Evolutionary conservation across 2,113 vertebrate genomes (phyloP).

Genomic region (Propithecus coquereli): DNA sequence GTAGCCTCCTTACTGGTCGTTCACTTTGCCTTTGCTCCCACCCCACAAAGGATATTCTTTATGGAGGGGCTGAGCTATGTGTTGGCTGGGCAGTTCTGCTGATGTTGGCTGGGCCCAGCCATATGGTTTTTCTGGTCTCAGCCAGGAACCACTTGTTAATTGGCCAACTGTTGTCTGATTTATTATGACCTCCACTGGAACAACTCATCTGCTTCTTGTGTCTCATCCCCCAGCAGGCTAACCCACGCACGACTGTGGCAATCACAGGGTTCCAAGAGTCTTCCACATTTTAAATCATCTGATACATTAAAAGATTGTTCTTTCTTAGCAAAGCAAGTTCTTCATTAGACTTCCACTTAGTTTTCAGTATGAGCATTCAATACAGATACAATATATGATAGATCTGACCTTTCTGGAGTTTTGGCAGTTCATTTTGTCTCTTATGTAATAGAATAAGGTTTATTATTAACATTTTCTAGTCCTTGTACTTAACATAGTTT

Average conservation of each 20-base stretch:
- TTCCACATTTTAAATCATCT: constrained; percentile 43
- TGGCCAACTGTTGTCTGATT: neutral
- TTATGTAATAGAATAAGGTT: constrained; percentile 61
- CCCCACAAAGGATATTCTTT: neutral
- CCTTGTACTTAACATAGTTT: constrained; percentile 63
- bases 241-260: neutral
- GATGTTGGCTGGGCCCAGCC: neutral
- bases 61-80: neutral
- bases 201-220: neutral
- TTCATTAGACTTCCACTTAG: constrained; percentile 63
- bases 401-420: constrained; percentile 65
- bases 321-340: constrained; percentile 57
- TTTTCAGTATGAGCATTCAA: constrained; percentile 56
- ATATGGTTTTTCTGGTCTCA: neutral
- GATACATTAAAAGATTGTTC: neutral
- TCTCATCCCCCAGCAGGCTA: neutral
- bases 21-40: neutral
- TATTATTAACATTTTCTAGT: constrained; percentile 63
- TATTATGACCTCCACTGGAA: neutral
- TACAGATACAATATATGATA: constrained; percentile 63
- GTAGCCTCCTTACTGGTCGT: neutral
- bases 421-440: constrained; percentile 66
- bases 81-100: neutral
- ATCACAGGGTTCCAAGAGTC: neutral
- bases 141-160: neutral